Base-by-base conservation (phyloP, 2,888 invertebrate genomes). In the Criorhina ranunculi region DNA sequence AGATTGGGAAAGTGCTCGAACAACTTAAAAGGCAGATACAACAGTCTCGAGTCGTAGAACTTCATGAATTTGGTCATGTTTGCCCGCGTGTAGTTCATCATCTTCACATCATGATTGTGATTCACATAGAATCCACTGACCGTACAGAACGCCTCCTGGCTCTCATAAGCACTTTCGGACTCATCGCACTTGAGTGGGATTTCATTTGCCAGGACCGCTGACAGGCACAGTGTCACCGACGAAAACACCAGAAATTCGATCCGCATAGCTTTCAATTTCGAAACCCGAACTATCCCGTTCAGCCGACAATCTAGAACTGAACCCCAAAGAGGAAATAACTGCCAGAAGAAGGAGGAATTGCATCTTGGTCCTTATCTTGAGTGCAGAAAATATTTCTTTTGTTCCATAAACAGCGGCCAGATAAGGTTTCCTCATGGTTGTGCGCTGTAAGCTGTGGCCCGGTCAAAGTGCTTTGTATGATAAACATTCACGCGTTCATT, bases 171-270 rank as follows among this genome's bases (percentile, higher is more conserved):
- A 42, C 91, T 88, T 15, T 92, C 88, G 87, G 90, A 88, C 69
- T 93, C 89, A 87, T 92, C 89, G 89, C 93, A 89, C 83, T 89
- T 88, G 77, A 92, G 55, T 87, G 90, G 82, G 87, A 92, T 87
- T 89, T 92, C 87, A 17, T 91, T 87, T 44, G 90, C 78, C 31
- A 73, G 17, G 44, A 67, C 64, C 51, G 49, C 29, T 40, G 72
- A 76, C 35, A 60, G 17, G 40, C 49, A 70, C 1, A 83, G 37
- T 17, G 29, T 9, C 62, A 59, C 8, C 15, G 60, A 44, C 59
- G 75, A 24, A 60, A 75, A 17, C 40, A 79, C 55, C 44, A 42
- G 19, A 37, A 42, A 19, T 24, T 62, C 44, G 17, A 73, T 17
- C 11, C 17, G 40, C 83, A 83, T 83, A 29, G 35, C 37, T 42